Evolutionary conservation across 1,140 invertebrate genomes (phyloP), one percentile per base, ranked within the genome.

Genomic region (Campoletis sonorensis): DNA sequence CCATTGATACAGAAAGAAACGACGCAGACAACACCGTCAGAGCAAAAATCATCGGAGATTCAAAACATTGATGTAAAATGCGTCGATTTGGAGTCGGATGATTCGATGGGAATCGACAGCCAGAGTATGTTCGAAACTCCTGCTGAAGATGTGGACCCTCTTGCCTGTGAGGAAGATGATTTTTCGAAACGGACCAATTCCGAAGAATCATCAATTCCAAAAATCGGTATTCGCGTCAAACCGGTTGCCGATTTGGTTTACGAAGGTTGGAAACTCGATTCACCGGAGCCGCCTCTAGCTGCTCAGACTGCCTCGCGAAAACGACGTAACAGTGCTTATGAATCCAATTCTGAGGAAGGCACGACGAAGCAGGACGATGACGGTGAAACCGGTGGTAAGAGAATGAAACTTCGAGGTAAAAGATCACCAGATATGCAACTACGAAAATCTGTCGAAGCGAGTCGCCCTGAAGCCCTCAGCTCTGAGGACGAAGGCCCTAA

Each of bases 371-470:
- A 79, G 26, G 11, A 78, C 33, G 75, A 88, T 15, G 86, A 91
- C 64, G 88, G 89, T 30, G 87, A 88, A n/a, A 88, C 88, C 18
- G 91, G 87, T 13, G 93, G 92, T 0, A 95, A 94, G 81, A 88
- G 93, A 15, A 91, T 93, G 82, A 94, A 92, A 75, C 88, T 94
- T 67, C 87, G 93, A 4, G 92, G 90, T 0, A 94, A 94, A 82
- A 87, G 91, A 18, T 81, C 88, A 1, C 86, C 93, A 0, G 93
- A 95, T 84, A 85, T 88, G 5, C 89, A 94, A 18, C 80, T 94
- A 7, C 87, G 94, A 21, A 93, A 93, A 75, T 94, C 93, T 58
- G 89, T 95, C 0, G 94, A 95, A 83, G 92, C 93, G 81, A 95
- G 83, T 83, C 83, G 91, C 15, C 84, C 85, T 4, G 86, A 88